Evolutionary conservation across 2,797 vertebrate species (phyloP).

Genomic region (Parauchenoglanis ngamensis): DNA sequence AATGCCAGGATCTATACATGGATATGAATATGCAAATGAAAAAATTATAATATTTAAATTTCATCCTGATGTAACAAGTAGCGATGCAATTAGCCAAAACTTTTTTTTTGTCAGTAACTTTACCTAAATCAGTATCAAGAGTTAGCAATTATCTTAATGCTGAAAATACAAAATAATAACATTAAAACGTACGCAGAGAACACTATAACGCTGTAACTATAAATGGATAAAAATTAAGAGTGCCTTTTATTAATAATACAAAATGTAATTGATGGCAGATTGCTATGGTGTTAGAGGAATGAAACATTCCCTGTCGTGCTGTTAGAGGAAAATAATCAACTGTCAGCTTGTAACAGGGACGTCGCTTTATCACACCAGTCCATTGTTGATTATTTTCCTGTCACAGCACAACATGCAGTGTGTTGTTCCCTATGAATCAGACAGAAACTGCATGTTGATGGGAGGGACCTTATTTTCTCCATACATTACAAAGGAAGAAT

Average conservation of each 20-base stretch:
- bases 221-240: not conserved
- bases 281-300: not conserved
- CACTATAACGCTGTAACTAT: not conserved
- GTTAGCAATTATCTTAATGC: not conserved
- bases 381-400: not conserved
- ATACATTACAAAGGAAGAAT: not conserved
- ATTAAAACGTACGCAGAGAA: not conserved
- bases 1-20: not conserved
- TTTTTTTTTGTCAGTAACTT: not conserved
- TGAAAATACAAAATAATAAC: not conserved
- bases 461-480: not conserved
- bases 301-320: not conserved
- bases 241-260: not conserved
- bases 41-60: not conserved
- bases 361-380: not conserved
- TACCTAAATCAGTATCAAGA: not conserved
- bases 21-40: not conserved
- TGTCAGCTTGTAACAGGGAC: not conserved
- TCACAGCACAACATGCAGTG: not conserved
- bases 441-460: not conserved
- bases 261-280: not conserved
- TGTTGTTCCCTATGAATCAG: too few species aligned
- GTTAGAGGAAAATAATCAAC: not conserved
- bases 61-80: not conserved
- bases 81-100: not conserved